Evolutionary conservation across 2,797 vertebrate species (phyloP).

Genomic region (Microctenopoma lineatum): DNA sequence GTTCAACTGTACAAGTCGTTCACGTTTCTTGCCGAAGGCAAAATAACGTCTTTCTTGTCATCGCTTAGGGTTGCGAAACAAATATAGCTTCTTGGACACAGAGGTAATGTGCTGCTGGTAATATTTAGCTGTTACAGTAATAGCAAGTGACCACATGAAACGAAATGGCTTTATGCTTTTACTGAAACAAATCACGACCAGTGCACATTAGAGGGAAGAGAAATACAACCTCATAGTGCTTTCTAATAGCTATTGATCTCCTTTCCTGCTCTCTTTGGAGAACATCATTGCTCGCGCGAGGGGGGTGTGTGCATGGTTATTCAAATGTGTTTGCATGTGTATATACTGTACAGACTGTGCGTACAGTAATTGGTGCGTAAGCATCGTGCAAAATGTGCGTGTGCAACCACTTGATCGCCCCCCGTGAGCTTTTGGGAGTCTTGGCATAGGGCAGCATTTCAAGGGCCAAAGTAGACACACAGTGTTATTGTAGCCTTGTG

Average conservation of each 20-base stretch:
- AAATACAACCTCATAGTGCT: slow-evolving; percentile 65
- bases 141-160: slow-evolving; percentile 56
- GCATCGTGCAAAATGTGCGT: slow-evolving; percentile 3
- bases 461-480: slow-evolving; percentile 55
- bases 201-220: slow-evolving; percentile 60
- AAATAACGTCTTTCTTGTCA: slow-evolving; percentile 40
- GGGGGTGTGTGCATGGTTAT: not conserved
- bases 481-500: slow-evolving; percentile 51
- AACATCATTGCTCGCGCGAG: slow-evolving; percentile 38
- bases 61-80: slow-evolving; percentile 36
- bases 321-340: slow-evolving; percentile 1
- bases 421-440: slow-evolving; percentile 50
- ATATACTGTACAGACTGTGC: not conserved
- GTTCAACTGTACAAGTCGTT: not conserved
- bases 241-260: slow-evolving; percentile 79
- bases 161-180: slow-evolving; percentile 65
- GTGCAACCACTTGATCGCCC: slow-evolving; percentile 20
- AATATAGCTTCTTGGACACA: slow-evolving; percentile 42
- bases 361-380: not conserved
- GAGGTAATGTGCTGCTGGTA: slow-evolving; percentile 65
- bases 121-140: slow-evolving; percentile 73
- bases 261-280: slow-evolving; percentile 50
- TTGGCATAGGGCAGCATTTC: slow-evolving; percentile 40
- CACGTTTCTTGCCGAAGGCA: slow-evolving; percentile 11
- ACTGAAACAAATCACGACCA: slow-evolving; percentile 69